Conservation (phyloP, 2,888 invertebrate species). For the Melipona bicolor region DNA sequence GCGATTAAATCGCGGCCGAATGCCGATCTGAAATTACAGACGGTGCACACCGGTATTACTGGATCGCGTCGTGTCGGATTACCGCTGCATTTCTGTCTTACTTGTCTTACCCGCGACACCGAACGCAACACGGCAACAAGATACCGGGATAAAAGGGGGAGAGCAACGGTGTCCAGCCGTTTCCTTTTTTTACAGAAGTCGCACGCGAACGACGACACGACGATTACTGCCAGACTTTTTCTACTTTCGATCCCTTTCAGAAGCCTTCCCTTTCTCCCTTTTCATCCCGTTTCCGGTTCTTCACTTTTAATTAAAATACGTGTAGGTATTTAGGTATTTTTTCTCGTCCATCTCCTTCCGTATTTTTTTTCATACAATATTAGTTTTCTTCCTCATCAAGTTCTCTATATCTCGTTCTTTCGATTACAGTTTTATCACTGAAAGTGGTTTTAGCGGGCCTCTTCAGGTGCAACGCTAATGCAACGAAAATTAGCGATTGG, state of each 20-base stretch:
- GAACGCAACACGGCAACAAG: conserved; percentile 71
- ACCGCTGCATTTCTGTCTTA: conserved; percentile 76
- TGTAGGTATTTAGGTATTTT: no score
- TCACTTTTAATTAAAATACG: no score
- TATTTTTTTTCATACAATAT: neutral
- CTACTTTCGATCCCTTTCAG: neutral
- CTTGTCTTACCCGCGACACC: conserved; percentile 74
- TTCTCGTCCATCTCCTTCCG: no score
- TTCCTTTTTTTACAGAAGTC: conserved; percentile 47
- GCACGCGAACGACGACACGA: conserved; percentile 31
- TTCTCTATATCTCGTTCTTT: no score
- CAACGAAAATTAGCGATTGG: no score
- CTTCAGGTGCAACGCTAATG: no score
- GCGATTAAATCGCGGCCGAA: conserved; percentile 80
- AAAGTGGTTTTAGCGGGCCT: no score
- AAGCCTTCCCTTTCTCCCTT: no score
- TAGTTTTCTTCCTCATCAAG: no score
- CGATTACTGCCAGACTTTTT: neutral
- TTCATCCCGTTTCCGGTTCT: neutral
- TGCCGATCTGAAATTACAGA: conserved; percentile 82
- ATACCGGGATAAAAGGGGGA: conserved; percentile 55
- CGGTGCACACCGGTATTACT: conserved; percentile 74
- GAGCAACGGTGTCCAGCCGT: neutral
- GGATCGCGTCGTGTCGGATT: conserved; percentile 79
- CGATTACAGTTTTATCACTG: no score